Base-by-base conservation (phyloP, 2,888 invertebrate genomes). In the Salpingus planirostris region DNA sequence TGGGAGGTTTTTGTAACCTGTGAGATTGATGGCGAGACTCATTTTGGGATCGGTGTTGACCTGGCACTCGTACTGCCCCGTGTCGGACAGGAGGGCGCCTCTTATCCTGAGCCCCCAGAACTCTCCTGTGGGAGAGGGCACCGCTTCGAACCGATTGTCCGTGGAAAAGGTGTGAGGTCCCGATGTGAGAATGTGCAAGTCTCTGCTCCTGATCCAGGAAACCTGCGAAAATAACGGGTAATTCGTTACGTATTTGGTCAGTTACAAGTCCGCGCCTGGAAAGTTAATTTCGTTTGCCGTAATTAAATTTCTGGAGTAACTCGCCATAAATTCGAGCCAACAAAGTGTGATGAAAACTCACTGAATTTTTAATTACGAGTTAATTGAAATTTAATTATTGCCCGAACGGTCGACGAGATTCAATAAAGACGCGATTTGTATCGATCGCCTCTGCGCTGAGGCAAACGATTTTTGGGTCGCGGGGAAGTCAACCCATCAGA, bases 1-100 rank as follows among this genome's bases (percentile, higher is more conserved):
- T n/a, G n/a, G n/a, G n/a, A n/a, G n/a, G n/a, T n/a, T n/a, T n/a
- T n/a, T n/a, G n/a, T n/a, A 22, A 39, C 39, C 39, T 35, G 70
- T 70, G 29, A 81, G 70, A 50, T 71, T 72, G 50, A 78, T 73
- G 49, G 75, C 74, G 45, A 75, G 69, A 66, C 78, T 80, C 66
- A 79, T 74, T 61, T 81, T 81, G 21, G 81, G 80, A 52, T 81
- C 80, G 1, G 79, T 80, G 65, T 81, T 81, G 52, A 81, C 73
- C 65, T 81, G 81, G 54, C 81, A 81, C 67, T 80, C 81, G 65
- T 81, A 81, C 43, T 72, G 70, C 40, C 82, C 83, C 2, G 73
- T 66, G 62, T 82, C 82, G 12, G 66, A 51, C 30, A 64, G 55
- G 38, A 71, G 72, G 38, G 76, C 71, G n/a, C 69, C 69, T 46